Conservation (phyloP, 1,140 invertebrate species). For the Subanguina moxae region DNA sequence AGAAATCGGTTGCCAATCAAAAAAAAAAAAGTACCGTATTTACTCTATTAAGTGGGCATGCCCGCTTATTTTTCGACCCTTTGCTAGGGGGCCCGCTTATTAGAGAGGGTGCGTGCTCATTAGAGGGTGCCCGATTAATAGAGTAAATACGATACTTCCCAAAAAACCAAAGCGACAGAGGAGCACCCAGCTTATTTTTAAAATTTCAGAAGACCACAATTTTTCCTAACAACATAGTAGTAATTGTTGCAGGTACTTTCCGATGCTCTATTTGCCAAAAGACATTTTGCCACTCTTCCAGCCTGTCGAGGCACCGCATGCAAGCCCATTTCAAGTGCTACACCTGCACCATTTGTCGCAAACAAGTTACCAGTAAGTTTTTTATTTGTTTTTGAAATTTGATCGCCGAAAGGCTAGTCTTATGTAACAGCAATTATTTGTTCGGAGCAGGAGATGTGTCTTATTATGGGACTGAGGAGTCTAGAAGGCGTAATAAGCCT, state of each 20-base stretch:
- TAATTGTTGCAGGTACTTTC: conserved; percentile 28
- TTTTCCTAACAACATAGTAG: neutral
- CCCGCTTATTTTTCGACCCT: too few species aligned
- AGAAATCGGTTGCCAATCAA: too few species aligned
- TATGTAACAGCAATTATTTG: neutral
- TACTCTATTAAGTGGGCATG: too few species aligned
- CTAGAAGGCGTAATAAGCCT: neutral
- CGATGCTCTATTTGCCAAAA: conserved; percentile 56
- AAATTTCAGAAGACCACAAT: too few species aligned
- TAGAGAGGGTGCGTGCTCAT: too few species aligned
- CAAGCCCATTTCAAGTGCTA: conserved; percentile 58
- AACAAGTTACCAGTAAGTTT: conserved; percentile 57
- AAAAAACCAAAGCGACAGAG: too few species aligned
- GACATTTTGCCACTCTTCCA: conserved; percentile 59
- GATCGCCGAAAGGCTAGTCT: neutral
- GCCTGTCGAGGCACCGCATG: conserved; percentile 56
- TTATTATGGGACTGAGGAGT: neutral
- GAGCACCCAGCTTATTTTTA: too few species aligned
- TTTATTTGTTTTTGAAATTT: neutral
- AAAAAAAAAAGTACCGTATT: too few species aligned
- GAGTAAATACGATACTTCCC: too few species aligned
- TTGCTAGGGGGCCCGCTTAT: too few species aligned
- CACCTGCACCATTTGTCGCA: conserved; percentile 50
- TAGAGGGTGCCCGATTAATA: too few species aligned
- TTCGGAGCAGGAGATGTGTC: neutral